A percentile compares a stretch with the other conserved stretches of the same genome.
These are phyloP conservation scores for Zootoca vivipara DNA, from an alignment of 2,113 vertebrate species.

Conservation along the genomic window DNA sequence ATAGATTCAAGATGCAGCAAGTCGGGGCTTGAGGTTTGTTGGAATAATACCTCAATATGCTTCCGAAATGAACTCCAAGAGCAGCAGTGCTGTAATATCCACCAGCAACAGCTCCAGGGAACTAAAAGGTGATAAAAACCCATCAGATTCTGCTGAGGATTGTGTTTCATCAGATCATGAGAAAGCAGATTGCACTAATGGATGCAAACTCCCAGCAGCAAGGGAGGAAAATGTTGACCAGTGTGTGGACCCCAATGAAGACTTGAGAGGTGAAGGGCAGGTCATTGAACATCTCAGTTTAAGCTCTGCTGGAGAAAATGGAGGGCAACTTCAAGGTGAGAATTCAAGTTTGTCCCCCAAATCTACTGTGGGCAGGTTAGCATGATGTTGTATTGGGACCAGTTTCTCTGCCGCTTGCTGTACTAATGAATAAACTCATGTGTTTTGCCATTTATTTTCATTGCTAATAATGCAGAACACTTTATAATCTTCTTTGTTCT, in stretches of 20 bases:
- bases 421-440: constrained; percentile 39
- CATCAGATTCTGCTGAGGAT: constrained; percentile 41
- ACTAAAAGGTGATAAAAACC: constrained; percentile 52
- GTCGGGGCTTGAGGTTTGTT: constrained; percentile 91
- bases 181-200: constrained; percentile 48
- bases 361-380: not conserved
- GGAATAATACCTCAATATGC: constrained; percentile 89
- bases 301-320: not conserved
- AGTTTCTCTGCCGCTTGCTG: constrained; percentile 27
- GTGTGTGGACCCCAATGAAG: constrained; percentile 37
- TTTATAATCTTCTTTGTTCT: not conserved
- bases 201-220: constrained; percentile 8
- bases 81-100: constrained; percentile 66
- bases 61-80: constrained; percentile 59
- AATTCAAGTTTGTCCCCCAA: not conserved
- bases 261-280: constrained; percentile 46
- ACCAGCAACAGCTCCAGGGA: constrained; percentile 76
- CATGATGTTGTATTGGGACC: constrained; percentile 37
- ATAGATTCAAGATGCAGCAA: constrained; percentile 94
- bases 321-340: constrained; percentile 13
- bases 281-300: constrained; percentile 38
- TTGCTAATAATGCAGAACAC: not conserved
- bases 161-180: constrained; percentile 41
- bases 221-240: constrained; percentile 46
- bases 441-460: not conserved